These are phyloP conservation scores for Carcinoscorpius rotundicauda DNA, from an alignment of 1,140 invertebrate species.

Conservation along the genomic window DNA sequence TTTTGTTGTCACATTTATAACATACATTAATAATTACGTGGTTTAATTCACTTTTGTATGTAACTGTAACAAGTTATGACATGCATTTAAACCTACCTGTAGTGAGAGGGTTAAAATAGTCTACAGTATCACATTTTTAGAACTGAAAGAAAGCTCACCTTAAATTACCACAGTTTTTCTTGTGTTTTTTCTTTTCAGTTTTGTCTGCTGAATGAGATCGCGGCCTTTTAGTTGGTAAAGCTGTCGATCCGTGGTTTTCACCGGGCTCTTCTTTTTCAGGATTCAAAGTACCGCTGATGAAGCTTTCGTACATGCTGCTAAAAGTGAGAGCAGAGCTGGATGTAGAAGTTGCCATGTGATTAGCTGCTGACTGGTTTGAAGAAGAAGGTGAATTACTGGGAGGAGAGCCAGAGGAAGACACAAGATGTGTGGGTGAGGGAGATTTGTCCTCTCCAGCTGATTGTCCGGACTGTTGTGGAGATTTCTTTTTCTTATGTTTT, in stretches of 20 bases:
- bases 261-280: neutral
- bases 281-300: conserved; percentile 5
- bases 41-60: too few species aligned
- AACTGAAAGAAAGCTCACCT: too few species aligned
- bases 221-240: neutral
- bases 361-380: neutral
- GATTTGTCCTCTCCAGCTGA: too few species aligned
- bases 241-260: neutral
- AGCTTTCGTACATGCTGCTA: conserved; percentile 20
- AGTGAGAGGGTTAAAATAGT: too few species aligned
- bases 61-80: too few species aligned
- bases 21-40: too few species aligned
- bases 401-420: neutral
- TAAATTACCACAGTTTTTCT: neutral
- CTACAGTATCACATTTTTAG: too few species aligned
- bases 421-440: too few species aligned
- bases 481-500: conserved; percentile 11
- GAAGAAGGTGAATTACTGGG: neutral
- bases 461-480: too few species aligned
- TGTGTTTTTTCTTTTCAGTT: conserved; percentile 1
- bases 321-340: conserved; percentile 12
- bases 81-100: too few species aligned
- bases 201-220: neutral
- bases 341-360: neutral
- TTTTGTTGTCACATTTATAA: too few species aligned